These are phyloP conservation scores for Thymelicus lineola DNA, from an alignment of 2,888 invertebrate genomes.

Conservation along the genomic window DNA sequence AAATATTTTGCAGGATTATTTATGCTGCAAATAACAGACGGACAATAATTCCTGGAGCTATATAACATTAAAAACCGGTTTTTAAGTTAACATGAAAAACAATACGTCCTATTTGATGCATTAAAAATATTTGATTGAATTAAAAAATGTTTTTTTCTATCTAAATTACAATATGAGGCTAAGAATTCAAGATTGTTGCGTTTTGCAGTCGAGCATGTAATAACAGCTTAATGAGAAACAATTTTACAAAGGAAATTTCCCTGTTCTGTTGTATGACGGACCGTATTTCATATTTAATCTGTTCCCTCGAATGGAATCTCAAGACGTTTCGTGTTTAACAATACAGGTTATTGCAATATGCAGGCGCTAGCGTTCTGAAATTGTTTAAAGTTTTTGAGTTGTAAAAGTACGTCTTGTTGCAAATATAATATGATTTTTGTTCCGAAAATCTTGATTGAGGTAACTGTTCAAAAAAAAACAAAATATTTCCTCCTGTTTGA, in stretches of 20 bases:
- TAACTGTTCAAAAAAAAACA: too few relatives aligned
- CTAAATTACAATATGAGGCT: constrained; percentile 7
- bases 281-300: constrained; percentile 38
- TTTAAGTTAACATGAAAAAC: too few relatives aligned
- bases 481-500: too few relatives aligned
- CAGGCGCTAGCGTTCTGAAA: constrained; percentile 8
- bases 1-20: too few relatives aligned
- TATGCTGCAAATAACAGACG: too few relatives aligned
- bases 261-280: constrained; percentile 20
- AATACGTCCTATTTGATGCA: too few relatives aligned
- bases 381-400: constrained; percentile 1
- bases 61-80: too few relatives aligned
- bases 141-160: background rate
- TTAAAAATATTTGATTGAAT: background rate
- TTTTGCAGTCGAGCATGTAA: constrained; percentile 37
- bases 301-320: constrained; percentile 19
- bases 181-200: constrained; percentile 29
- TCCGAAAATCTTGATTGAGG: too few relatives aligned
- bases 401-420: too few relatives aligned
- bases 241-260: constrained; percentile 39
- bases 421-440: too few relatives aligned
- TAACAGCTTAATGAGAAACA: constrained; percentile 38
- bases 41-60: too few relatives aligned
- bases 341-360: constrained; percentile 15
- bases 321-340: constrained; percentile 23